These are phyloP conservation scores for Eutolmus rufibarbis DNA, from an alignment of 2,888 invertebrate genomes.

Conservation along the genomic window DNA sequence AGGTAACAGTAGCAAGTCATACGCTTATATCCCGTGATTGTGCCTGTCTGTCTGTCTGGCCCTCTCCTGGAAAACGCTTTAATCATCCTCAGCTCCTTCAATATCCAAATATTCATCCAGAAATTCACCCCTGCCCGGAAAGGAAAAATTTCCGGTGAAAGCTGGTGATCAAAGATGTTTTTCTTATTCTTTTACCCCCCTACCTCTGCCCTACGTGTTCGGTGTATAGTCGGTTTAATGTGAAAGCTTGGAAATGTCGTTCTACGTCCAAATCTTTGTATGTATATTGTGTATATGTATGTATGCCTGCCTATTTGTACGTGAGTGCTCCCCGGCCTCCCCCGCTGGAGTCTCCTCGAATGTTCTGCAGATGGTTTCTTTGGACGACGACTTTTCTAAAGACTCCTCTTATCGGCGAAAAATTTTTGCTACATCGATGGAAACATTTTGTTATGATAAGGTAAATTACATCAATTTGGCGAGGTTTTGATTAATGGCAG, in stretches of 20 bases:
- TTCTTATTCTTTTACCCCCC: constrained; percentile 5
- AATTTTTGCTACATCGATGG: constrained; percentile 38
- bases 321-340: neutral
- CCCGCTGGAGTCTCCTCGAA: neutral
- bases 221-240: neutral
- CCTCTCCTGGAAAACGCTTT: constrained; percentile 6
- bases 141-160: constrained; percentile 3
- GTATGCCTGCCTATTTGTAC: neutral
- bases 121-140: neutral
- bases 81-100: neutral
- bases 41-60: neutral
- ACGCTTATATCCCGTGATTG: neutral
- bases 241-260: constrained; percentile 20
- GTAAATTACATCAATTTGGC: constrained; percentile 46
- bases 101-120: neutral
- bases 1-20: constrained; percentile 12
- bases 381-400: neutral
- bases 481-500: constrained; percentile 44
- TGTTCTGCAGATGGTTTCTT: neutral
- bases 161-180: neutral
- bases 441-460: constrained; percentile 42
- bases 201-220: neutral
- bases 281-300: neutral
- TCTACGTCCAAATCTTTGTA: neutral
- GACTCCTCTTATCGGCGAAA: constrained; percentile 53